phyloP scores from a whole-genome alignment of 2,888 invertebrate genomes.

The Drosophila emarginata region DNA sequence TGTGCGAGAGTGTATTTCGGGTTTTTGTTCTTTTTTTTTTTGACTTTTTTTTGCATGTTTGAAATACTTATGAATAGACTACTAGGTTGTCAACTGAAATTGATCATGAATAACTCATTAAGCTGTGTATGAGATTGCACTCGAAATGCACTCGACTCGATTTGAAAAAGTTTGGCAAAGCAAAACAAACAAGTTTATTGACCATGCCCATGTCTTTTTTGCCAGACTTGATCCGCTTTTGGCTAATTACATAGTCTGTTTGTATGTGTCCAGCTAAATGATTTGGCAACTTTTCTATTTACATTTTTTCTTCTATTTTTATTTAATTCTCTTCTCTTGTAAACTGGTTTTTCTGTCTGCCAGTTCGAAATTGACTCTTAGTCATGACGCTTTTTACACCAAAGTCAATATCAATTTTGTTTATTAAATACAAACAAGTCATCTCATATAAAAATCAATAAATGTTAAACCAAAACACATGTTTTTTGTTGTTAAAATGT shows the following conservation, averaged over 20 bases:
- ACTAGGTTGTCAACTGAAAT: slow-evolving; percentile 17
- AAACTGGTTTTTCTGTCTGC: slow-evolving; percentile 48
- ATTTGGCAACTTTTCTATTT: slow-evolving; percentile 25
- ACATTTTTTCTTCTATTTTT: slow-evolving; percentile 3
- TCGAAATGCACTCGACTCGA: slow-evolving; percentile 38
- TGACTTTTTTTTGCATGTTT: slow-evolving; percentile 1
- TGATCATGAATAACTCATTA: slow-evolving; percentile 37
- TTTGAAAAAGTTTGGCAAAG: neutral
- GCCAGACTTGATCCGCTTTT: slow-evolving; percentile 16
- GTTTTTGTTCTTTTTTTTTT: slow-evolving; percentile 4
- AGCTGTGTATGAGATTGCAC: slow-evolving; percentile 41
- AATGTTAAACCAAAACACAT: neutral
- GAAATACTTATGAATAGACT: slow-evolving; percentile 9
- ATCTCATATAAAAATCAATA: neutral
- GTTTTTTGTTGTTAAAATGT: neutral
- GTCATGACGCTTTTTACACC: slow-evolving; percentile 27
- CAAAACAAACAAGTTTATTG: slow-evolving; percentile 25
- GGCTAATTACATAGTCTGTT: slow-evolving; percentile 31
- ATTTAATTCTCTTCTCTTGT: slow-evolving; percentile 26
- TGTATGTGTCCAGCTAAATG: slow-evolving; percentile 19
- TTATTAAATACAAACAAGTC: slow-evolving; percentile 29
- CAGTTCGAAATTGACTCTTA: slow-evolving; percentile 1
- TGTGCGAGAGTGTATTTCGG: slow-evolving; percentile 26
- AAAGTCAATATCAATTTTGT: slow-evolving; percentile 55
- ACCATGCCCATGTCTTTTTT: slow-evolving; percentile 23